Conservation (phyloP, 2,888 invertebrate genomes). For the Napeogenes sylphis region DNA sequence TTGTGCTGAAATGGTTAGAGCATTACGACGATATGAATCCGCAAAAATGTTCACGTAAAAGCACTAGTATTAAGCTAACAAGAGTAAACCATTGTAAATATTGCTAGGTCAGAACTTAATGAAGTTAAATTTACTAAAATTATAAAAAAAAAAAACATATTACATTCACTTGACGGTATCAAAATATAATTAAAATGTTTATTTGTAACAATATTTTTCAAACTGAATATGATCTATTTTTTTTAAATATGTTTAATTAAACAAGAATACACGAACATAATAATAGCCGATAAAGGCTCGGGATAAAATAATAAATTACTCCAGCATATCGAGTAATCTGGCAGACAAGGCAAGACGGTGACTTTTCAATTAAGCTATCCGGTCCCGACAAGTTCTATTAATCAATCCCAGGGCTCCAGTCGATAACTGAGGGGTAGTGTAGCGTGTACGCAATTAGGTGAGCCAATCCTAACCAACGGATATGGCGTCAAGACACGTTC, state of each 20-base stretch:
- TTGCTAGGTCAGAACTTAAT: slow-evolving; percentile 2
- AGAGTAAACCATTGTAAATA: slow-evolving; percentile 14
- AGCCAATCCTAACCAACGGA: slow-evolving; percentile 13
- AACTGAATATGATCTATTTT: not conserved
- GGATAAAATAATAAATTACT: slow-evolving; percentile 54
- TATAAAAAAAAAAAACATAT: no score
- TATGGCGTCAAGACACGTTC: not conserved
- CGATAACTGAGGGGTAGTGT: slow-evolving; percentile 39
- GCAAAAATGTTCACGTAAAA: slow-evolving; percentile 54
- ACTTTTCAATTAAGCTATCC: slow-evolving; percentile 74
- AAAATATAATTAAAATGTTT: not conserved
- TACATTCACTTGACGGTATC: no score
- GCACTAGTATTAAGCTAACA: slow-evolving; percentile 23
- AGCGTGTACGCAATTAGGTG: slow-evolving; percentile 43
- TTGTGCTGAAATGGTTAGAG: slow-evolving; percentile 48
- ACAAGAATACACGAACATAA: not conserved
- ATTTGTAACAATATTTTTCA: not conserved
- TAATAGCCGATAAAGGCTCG: slow-evolving; percentile 26
- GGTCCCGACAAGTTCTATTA: slow-evolving; percentile 53
- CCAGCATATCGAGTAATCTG: slow-evolving; percentile 56
- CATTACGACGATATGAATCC: slow-evolving; percentile 55
- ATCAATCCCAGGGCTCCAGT: slow-evolving; percentile 50
- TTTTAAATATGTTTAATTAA: not conserved
- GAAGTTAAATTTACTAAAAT: no score
- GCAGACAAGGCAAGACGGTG: slow-evolving; percentile 59